Base-by-base conservation (phyloP, 2,888 invertebrate genomes). In the Phortica magna region DNA sequence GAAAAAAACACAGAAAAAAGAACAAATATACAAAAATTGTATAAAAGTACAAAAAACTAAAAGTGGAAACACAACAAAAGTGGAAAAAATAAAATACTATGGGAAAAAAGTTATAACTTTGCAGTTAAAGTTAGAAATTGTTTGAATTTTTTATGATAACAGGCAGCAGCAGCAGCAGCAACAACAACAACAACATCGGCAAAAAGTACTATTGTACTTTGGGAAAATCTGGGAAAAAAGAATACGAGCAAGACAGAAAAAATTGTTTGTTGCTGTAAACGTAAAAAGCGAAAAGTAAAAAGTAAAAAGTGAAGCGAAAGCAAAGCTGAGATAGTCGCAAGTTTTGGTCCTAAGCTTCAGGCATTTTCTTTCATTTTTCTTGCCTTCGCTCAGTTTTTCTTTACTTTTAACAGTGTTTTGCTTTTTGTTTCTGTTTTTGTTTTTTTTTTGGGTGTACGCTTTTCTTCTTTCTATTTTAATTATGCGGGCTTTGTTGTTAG, bases 61-160 rank as follows among this genome's bases (percentile, higher is more conserved):
- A 61, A 73, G 22, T 61, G 39, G 31, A 53, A 65, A 10, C 14
- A 31, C 19, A 19, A 57, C n/a, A 57, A 55, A 59, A 53, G 12
- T 42, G 48, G 42, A 39, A 59, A 43, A 65, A 55, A n/a, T 48
- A 31, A 31, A 70, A 76, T 42, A 59, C 61, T 22, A 43, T 55
- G 70, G 41, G 17, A 74, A 64, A 71, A n/a, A 72, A 22, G 76
- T 65, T 77, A 72, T 71, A 80, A 77, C 70, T 80, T 78, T 77
- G 48, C 77, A 79, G 78, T 78, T 79, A 67, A 78, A 79, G 78
- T 79, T 83, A 73, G 74, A 77, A 83, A 83, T 79, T 81, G 79
- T 79, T 82, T 79, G 78, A 72, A 81, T 78, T 80, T 76, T 81
- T 74, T 73, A 59, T 73, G 59, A 73, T 73, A 73, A 73, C 59